Base-by-base conservation (phyloP, 2,113 vertebrate species). In the Hemiprocne comata region DNA sequence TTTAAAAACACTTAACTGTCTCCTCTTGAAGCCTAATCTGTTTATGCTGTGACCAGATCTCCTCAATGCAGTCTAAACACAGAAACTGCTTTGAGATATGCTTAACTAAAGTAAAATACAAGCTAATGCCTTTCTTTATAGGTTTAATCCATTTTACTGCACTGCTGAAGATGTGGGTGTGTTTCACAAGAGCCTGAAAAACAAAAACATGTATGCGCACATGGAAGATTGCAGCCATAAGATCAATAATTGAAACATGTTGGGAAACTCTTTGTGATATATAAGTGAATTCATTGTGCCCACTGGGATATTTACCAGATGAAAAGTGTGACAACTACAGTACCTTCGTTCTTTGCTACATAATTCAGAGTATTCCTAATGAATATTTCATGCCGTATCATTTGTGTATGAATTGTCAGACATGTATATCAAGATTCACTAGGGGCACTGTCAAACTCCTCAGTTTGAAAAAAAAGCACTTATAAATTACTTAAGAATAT, bases 211-310 rank as follows among this genome's bases (percentile, higher is more conserved):
- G 61, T 33, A 1, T 55, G 33, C 6, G 2, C 64, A 74, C 42
- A 78, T n/a, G 58, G 48, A 93, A 29, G 65, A 78, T 36, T 94
- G 74, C 25, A 89, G 36, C 51, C 26, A 31, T 85, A 85, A 78
- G 85, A 94, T 97, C 93, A 98, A 97, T 97, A 97, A 97, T 97
- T 96, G 90, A 97, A 97, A 94, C 73, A 89, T 87, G 54, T 94
- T 95, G 85, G 95, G 90, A 95, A 96, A 97, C 71, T 96, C 92
- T 97, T 97, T 89, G 80, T 95, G 90, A 95, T 72, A 78, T 94
- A 90, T 73, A 93, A 97, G 76, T 77, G 60, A 94, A 87, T 94
- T 94, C 83, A 89, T 71, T 97, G 81, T 92, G 85, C 82, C 96
- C 89, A 36, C 74, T 94, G 93, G 95, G 94, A 98, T 97, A 96